These are phyloP conservation scores for Indicator indicator DNA, from an alignment of 2,113 vertebrate genomes.

Conservation along the genomic window DNA sequence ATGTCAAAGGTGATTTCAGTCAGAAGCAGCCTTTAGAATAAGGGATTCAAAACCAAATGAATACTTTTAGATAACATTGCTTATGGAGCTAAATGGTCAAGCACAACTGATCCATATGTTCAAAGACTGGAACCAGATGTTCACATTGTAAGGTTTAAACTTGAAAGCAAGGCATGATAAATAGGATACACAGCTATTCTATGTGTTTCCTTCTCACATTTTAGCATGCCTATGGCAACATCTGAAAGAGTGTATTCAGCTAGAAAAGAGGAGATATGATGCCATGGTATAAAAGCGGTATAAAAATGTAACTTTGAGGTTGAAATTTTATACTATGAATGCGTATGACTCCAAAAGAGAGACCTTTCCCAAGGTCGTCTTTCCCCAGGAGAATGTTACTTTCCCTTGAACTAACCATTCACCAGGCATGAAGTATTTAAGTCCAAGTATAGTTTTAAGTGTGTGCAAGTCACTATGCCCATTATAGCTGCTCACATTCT, in stretches of 20 bases:
- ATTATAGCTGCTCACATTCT: neutral
- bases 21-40: neutral
- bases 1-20: neutral
- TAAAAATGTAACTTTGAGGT: neutral
- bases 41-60: neutral
- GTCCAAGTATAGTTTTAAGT: neutral
- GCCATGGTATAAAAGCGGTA: neutral
- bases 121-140: neutral
- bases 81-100: neutral
- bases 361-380: neutral
- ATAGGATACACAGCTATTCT: neutral
- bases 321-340: neutral
- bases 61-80: neutral
- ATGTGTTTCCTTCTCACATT: neutral
- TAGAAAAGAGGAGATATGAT: neutral
- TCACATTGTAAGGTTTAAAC: neutral
- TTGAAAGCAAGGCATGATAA: neutral
- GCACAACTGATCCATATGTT: neutral
- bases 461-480: neutral
- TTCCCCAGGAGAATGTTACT: neutral
- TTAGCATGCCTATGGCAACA: neutral
- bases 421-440: neutral
- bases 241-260: neutral
- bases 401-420: neutral
- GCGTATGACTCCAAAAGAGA: neutral